Base-by-base conservation (phyloP, 2,888 invertebrate species). In the Lepidocyrtinus sp. region DNA sequence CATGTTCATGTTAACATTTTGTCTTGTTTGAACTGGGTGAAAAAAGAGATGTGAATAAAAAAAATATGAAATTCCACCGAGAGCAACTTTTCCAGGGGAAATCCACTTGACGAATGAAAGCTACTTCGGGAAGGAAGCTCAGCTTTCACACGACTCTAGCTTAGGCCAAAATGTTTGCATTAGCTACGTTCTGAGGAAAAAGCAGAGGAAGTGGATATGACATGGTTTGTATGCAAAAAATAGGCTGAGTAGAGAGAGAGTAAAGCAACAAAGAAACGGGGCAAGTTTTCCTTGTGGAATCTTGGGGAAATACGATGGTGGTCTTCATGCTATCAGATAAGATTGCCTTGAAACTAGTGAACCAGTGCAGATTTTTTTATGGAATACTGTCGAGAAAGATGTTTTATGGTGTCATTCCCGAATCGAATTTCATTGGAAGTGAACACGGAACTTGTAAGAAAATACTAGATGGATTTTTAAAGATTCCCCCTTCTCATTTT, bases 91-190 rank as follows among this genome's bases (percentile, higher is more conserved):
- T 64, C 64, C 64, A 22, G 64, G 64, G 24, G 64, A 64, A 64
- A 64, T 64, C 64, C 24, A 26, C 64, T 64, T 64, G 26, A 24
- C 5, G 64, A 64, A 64, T 64, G 64, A 64, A 64, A 64, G 64
- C 64, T 36, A 36, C 36, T 36, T 36, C 36, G 36, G 36, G 36
- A 36, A 36, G 36, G 36, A 36, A 36, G 36, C 36, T 36, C 36
- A 36, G 36, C 36, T 36, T 36, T 36, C 36, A 36, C 36, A 36
- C 36, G 36, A 12, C 5, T 36, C 36, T 12, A 36, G 36, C 36
- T 7, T 7, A 36, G 12, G n/a, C n/a, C n/a, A 7, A 36, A 36
- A 36, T 36, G 36, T 36, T 36, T 36, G 36, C 36, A 36, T 36
- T 36, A 36, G 36, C 36, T 36, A 7, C 12, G 36, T 12, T 36